phyloP scores from a whole-genome alignment of 2,888 invertebrate genomes.

The Hirtodrosophila duncani region DNA sequence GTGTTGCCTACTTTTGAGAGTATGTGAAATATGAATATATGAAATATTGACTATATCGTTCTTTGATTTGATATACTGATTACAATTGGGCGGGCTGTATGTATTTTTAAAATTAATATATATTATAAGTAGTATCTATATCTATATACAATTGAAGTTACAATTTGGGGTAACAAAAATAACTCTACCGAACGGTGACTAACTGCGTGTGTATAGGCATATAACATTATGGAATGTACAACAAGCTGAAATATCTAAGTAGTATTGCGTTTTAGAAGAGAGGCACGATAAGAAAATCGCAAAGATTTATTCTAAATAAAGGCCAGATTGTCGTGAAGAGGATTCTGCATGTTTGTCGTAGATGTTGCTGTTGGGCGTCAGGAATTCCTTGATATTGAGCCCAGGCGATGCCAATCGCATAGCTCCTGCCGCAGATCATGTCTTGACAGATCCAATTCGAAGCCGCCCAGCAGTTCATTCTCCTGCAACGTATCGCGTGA shows the following conservation, averaged over 20 bases:
- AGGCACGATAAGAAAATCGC: constrained; percentile 45
- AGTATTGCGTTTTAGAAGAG: constrained; percentile 68
- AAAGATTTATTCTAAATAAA: constrained; percentile 4
- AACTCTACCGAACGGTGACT: too few species aligned
- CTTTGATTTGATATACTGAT: too few species aligned
- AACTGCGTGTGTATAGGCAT: too few species aligned
- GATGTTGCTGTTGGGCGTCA: neutral
- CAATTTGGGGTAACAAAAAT: too few species aligned
- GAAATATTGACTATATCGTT: too few species aligned
- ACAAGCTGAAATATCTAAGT: constrained; percentile 66
- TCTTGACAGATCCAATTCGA: constrained; percentile 86
- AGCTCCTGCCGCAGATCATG: constrained; percentile 88
- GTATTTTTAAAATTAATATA: too few species aligned
- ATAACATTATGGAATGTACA: constrained; percentile 71
- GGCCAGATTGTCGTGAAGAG: constrained; percentile 38
- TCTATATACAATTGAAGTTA: too few species aligned
- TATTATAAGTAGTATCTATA: too few species aligned
- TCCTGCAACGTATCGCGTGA: constrained; percentile 95
- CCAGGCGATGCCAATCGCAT: constrained; percentile 91
- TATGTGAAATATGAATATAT: too few species aligned
- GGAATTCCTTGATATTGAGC: constrained; percentile 74
- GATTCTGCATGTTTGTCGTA: neutral
- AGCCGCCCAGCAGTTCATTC: constrained; percentile 96
- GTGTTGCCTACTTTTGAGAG: too few species aligned
- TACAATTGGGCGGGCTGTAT: too few species aligned